Percentiles rank a stretch among this genome's conserved stretches.
phyloP scores from a whole-genome alignment of 2,113 vertebrate genomes.

The Polypterus senegalus region DNA sequence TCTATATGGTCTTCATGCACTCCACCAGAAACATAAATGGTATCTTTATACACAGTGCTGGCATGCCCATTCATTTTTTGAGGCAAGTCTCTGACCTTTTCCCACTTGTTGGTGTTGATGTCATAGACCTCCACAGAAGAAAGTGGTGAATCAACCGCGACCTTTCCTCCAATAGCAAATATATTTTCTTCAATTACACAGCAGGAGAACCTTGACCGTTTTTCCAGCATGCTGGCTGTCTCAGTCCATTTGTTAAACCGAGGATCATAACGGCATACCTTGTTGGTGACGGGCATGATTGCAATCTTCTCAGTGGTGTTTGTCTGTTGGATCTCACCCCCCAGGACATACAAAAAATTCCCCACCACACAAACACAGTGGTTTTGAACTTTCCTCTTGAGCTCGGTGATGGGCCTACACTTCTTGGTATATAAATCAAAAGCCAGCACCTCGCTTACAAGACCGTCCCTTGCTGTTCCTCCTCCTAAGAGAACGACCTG shows the following conservation, averaged over 20 bases:
- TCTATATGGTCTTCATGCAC: conserved; percentile 34
- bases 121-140: conserved; percentile 75
- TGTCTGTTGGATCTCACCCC: conserved; percentile 57
- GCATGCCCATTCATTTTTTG: conserved; percentile 68
- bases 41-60: conserved; percentile 47
- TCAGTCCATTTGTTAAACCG: conserved; percentile 69
- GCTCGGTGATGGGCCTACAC: conserved; percentile 44
- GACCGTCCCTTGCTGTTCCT: conserved; percentile 38
- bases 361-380: conserved; percentile 69
- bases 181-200: conserved; percentile 57
- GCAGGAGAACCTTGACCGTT: conserved; percentile 71
- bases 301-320: conserved; percentile 21
- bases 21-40: conserved; percentile 75
- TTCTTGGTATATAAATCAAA: conserved; percentile 62
- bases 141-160: conserved; percentile 28
- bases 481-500: conserved; percentile 69
- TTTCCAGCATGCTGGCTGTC: conserved; percentile 59
- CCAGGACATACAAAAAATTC: conserved; percentile 81
- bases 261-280: conserved; percentile 75
- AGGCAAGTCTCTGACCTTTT: conserved; percentile 45
- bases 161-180: conserved; percentile 67
- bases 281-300: conserved; percentile 37
- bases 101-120: conserved; percentile 63
- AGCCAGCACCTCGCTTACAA: conserved; percentile 52
- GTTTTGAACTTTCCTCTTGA: conserved; percentile 51